Evolutionary conservation across 2,797 vertebrate species (phyloP), one percentile per base, ranked within the genome.

Genomic region (Alectoris magna): DNA sequence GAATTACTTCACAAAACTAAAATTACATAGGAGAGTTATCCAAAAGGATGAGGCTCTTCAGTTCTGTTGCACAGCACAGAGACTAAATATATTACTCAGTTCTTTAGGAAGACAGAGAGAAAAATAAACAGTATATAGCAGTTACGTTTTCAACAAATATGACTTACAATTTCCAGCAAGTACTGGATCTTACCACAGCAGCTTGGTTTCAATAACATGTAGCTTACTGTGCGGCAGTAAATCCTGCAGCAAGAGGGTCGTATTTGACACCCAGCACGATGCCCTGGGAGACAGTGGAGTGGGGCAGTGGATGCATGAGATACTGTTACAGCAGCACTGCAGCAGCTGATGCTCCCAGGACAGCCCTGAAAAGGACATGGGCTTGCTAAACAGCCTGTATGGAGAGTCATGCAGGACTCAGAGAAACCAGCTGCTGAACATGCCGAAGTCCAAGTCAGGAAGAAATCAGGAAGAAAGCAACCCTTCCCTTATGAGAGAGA

Each of bases 1-100:
- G 29, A 84, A 94, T 82, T 91, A 91, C 44, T 88, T 91, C 60
- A 93, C 71, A 26, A 88, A 93, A 93, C 60, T 95, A 82, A 91
- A 95, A 96, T 93, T 90, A 56, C 53, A 79, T 43, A 64, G 60
- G 14, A 88, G 68, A 73, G 44, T 70, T 76, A 91, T 68, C 79
- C 79, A 93, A 91, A 91, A 84, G 64, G 9, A 62, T 53, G 53
- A 88, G 48, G 34, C 36, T 79, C 56, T 84, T 88, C 77, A 73
- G 71, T 48, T 49, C 68, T 73, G 64, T 79, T 87, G 26, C 56
- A 79, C 1, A 70, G 56, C 59, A 87, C 27, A 70, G 49, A 77
- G 39, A 63, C 67, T 75, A 83, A 87, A 91, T 0, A 2, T 56
- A 51, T 34, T 51, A 39, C 31, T 38, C 17, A 2, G 0, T 70